Conservation (phyloP, 2,797 vertebrate species). For the Phyllotis vaccarum region DNA sequence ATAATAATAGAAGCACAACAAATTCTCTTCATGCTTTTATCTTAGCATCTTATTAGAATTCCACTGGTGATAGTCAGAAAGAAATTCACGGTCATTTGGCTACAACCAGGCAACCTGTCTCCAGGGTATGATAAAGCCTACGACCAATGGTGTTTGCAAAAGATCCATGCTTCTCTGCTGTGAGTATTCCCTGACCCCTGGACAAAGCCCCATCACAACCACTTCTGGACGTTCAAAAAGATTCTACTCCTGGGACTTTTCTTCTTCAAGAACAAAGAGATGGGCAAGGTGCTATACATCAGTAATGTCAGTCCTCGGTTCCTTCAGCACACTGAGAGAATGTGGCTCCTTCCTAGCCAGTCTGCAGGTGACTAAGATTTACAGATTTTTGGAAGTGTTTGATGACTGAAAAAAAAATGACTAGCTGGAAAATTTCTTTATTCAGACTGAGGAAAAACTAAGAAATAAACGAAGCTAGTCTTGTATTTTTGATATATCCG, state of each 20-base stretch:
- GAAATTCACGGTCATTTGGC: slow-evolving; percentile 37
- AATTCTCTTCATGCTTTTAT: background rate
- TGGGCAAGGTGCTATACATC: slow-evolving; percentile 68
- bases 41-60: background rate
- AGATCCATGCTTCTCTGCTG: slow-evolving; percentile 62
- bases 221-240: slow-evolving; percentile 76
- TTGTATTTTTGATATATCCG: background rate
- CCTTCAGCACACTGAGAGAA: background rate
- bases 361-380: slow-evolving; percentile 47
- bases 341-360: background rate
- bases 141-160: slow-evolving; percentile 64
- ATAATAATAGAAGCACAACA: background rate
- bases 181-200: slow-evolving; percentile 74
- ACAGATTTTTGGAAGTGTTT: background rate
- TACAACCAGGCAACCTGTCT: background rate
- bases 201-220: slow-evolving; percentile 67
- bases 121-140: slow-evolving; percentile 39
- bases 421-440: background rate
- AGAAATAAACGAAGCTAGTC: background rate
- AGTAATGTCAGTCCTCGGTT: slow-evolving; percentile 67
- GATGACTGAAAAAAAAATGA: slow-evolving; percentile 8
- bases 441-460: background rate
- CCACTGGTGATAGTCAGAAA: background rate
- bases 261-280: slow-evolving; percentile 70
- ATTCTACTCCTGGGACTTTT: slow-evolving; percentile 63